A percentile compares a stretch with the other conserved stretches of the same genome.
Evolutionary conservation across 1,140 invertebrate species (phyloP).

Genomic region (Drosophila parvula): DNA sequence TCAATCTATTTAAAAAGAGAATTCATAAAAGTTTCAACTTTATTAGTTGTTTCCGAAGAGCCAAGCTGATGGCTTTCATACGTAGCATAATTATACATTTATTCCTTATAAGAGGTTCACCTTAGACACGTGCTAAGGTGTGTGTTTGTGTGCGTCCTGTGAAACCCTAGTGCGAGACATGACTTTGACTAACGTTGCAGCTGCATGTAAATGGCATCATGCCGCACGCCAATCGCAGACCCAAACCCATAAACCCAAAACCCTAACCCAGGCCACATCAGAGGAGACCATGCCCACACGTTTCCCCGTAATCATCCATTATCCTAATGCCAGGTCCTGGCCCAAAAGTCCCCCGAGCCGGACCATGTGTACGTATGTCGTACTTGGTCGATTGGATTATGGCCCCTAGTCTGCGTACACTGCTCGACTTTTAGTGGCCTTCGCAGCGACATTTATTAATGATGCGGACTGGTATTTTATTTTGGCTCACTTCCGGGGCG

Average conservation of each 20-base stretch:
- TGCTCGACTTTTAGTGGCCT: slow-evolving; percentile 35
- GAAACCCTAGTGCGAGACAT: slow-evolving; percentile 65
- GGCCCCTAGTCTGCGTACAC: slow-evolving; percentile 58
- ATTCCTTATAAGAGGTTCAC: slow-evolving; percentile 7
- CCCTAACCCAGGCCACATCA: slow-evolving; percentile 6
- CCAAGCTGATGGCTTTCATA: background rate
- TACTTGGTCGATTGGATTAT: slow-evolving; percentile 70
- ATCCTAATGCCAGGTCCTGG: slow-evolving; percentile 77
- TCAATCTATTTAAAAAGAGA: too few relatives aligned
- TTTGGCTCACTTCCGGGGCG: slow-evolving; percentile 49
- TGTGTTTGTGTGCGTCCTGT: slow-evolving; percentile 39
- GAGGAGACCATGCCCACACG: slow-evolving; percentile 60
- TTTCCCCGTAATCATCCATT: slow-evolving; percentile 80
- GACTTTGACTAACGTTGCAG: slow-evolving; percentile 80
- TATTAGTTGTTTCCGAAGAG: too few relatives aligned
- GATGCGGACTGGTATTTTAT: slow-evolving; percentile 50
- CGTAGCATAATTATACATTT: background rate
- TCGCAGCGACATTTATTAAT: slow-evolving; percentile 72
- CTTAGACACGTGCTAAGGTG: slow-evolving; percentile 15
- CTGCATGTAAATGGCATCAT: slow-evolving; percentile 78
- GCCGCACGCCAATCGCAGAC: slow-evolving; percentile 44
- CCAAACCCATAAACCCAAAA: background rate
- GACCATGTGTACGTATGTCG: slow-evolving; percentile 22
- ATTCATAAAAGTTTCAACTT: too few relatives aligned
- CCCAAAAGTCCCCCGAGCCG: slow-evolving; percentile 50